Percentiles rank a stretch among this genome's conserved stretches.
These are phyloP conservation scores for Rhynchopsitta pachyrhyncha DNA, from an alignment of 2,113 vertebrate species.

Conservation along the genomic window DNA sequence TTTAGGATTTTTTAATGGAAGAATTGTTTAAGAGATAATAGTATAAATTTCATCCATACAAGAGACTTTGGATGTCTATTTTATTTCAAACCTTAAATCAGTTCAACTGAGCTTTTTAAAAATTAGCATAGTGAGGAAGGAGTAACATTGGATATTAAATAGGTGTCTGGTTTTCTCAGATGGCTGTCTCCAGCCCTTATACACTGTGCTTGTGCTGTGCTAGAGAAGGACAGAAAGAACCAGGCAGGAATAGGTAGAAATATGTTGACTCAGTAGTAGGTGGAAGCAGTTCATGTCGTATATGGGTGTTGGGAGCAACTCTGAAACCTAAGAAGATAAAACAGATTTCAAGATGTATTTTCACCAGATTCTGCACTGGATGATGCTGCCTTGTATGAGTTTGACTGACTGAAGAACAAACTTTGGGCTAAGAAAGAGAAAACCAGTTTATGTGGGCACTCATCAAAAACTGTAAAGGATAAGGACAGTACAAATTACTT, in stretches of 20 bases:
- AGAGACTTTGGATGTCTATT: not conserved
- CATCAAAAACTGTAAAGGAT: not conserved
- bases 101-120: not conserved
- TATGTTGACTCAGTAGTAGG: rapidly evolving
- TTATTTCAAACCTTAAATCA: not conserved
- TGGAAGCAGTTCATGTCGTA: not conserved
- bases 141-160: not conserved
- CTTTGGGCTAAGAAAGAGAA: not conserved
- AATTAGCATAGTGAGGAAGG: not conserved
- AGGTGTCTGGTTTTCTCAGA: not conserved
- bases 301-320: not conserved
- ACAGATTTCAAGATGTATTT: not conserved
- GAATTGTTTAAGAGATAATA: not conserved
- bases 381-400: not conserved
- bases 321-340: not conserved
- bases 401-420: not conserved
- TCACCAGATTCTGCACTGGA: not conserved
- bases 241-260: not conserved
- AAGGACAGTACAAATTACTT: rapidly evolving
- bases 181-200: not conserved
- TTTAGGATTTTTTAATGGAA: not conserved
- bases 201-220: not conserved
- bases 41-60: not conserved
- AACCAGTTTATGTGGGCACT: not conserved
- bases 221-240: not conserved